Evolutionary conservation across 2,888 invertebrate genomes (phyloP).

Genomic region (Eulithis prunata): DNA sequence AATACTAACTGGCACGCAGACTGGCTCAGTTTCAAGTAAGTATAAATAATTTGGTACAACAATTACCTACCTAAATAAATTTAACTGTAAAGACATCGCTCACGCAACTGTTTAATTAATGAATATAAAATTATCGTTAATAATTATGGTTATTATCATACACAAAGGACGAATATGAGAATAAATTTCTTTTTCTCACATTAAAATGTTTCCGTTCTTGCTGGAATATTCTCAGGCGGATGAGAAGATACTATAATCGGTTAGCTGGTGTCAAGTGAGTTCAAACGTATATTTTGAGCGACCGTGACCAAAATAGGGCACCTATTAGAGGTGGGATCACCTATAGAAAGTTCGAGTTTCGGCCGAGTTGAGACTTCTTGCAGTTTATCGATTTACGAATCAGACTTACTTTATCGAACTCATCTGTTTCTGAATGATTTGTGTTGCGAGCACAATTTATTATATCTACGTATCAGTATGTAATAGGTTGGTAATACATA

Average conservation of each 20-base stretch:
- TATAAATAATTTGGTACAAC: not conserved
- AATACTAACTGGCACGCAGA: no score
- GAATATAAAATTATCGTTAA: no score
- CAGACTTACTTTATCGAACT: no score
- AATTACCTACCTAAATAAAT: not conserved
- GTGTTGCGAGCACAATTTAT: no score
- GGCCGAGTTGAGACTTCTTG: no score
- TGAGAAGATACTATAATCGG: constrained; percentile 16
- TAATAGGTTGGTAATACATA: no score
- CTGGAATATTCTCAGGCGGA: constrained; percentile 17
- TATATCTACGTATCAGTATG: no score
- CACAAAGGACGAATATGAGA: constrained; percentile 9
- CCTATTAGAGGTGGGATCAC: no score
- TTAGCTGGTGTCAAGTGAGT: constrained; percentile 7
- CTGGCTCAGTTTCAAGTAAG: no score
- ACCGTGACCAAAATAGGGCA: not conserved
- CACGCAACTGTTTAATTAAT: not conserved
- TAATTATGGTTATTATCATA: constrained; percentile 11
- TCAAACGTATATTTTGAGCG: not conserved
- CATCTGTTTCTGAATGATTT: no score
- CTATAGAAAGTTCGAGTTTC: no score
- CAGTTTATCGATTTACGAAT: no score
- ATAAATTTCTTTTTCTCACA: constrained; percentile 1
- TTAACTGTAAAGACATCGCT: not conserved
- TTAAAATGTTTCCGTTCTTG: constrained; percentile 4